Evolutionary conservation across 92 coral and sea anemone genomes (phyloP), one percentile per base, ranked within the genome.

Genomic region (Phenganax marumi): DNA sequence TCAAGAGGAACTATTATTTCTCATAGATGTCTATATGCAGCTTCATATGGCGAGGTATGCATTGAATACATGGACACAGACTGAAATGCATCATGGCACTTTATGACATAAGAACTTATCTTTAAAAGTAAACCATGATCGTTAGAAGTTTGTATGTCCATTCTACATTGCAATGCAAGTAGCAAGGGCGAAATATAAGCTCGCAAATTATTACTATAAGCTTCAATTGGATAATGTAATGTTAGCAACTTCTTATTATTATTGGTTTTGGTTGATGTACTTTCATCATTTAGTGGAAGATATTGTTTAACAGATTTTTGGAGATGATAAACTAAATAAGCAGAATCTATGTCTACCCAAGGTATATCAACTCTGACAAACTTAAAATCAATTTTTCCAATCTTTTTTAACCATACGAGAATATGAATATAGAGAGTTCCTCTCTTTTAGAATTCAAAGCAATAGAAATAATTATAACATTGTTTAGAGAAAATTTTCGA

Each of bases 61-160:
- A 19, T 9, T 3, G 52, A 25, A 16, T 84, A 87, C 0, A 90
- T 56, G 2, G 49, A 62, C 16, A 78, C 78, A 12, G 50, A 57
- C 10, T 56, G 6, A 33, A 51, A 75, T 2, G 80, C 73, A 21
- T 87, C 89, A 10, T 87, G 88, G 53, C 49, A 76, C 50, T 90
- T 90, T 0, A 87, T 53, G 0, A 90, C 89, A 71, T 88, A 88
- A 0, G 89, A 81, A 2, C 87, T 21, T 88, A 88, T n/a, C 4
- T 73, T 76, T 43, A 90, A 60, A 0, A 85, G 26, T n/a, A 86
- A 7, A 16, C n/a, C n/a, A n/a, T n/a, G n/a, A n/a, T n/a, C n/a
- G n/a, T n/a, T n/a, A n/a, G n/a, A n/a, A n/a, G 81, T 75, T n/a
- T n/a, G n/a, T n/a, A n/a, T n/a, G n/a, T n/a, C n/a, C n/a, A n/a